Conservation (phyloP, 1,140 invertebrate genomes). For the Bombus picipes region DNA sequence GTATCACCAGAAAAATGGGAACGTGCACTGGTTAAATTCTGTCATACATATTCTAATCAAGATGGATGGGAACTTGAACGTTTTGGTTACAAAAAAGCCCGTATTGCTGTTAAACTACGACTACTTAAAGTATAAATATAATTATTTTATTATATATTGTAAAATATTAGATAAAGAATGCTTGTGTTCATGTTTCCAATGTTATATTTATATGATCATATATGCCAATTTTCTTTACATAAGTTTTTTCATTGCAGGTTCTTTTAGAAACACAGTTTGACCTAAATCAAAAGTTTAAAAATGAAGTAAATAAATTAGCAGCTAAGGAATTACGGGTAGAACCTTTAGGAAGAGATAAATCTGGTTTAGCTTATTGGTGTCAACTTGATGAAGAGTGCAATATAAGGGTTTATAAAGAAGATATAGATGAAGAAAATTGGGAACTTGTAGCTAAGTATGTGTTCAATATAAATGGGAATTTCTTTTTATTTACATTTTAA, state of each 20-base stretch:
- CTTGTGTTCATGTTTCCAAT: not conserved
- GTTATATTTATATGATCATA: not conserved
- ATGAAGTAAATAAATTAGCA: conserved; percentile 92
- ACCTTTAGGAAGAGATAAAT: conserved; percentile 94
- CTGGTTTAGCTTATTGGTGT: conserved; percentile 96
- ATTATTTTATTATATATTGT: not conserved
- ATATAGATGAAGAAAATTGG: conserved; percentile 98
- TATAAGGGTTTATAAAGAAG: conserved; percentile 95
- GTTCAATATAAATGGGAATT: conserved; percentile 28
- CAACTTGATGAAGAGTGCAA: conserved; percentile 94
- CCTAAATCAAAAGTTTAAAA: conserved; percentile 95
- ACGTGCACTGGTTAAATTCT: conserved; percentile 93
- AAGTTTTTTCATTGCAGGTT: conserved; percentile 84
- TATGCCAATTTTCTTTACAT: not conserved
- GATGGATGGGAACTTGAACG: conserved; percentile 98
- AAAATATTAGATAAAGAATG: not conserved
- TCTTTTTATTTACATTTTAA: not conserved
- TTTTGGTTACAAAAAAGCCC: conserved; percentile 97
- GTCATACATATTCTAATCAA: conserved; percentile 92
- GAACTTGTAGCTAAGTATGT: conserved; percentile 93
- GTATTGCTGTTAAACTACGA: conserved; percentile 92
- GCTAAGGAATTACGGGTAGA: conserved; percentile 91
- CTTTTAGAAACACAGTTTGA: conserved; percentile 97
- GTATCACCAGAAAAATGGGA: conserved; percentile 96
- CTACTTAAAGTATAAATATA: conserved; percentile 89